These are phyloP conservation scores for Atherinosoma microstoma DNA, from an alignment of 2,797 vertebrate genomes.

Conservation along the genomic window DNA sequence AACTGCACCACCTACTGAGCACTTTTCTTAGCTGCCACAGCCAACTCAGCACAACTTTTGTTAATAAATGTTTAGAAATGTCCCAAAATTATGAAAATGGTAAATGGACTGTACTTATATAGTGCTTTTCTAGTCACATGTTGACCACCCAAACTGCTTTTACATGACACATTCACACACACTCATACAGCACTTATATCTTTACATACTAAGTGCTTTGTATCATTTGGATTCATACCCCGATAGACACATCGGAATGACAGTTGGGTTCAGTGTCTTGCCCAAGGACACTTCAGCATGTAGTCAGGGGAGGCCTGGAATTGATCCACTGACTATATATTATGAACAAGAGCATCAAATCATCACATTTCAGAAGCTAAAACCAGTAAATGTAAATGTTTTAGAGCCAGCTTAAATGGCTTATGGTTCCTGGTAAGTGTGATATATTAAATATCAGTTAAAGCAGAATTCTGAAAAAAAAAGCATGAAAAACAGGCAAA, in stretches of 20 bases:
- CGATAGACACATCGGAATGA: too few species aligned
- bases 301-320: too few species aligned
- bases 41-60: not conserved
- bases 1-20: slow-evolving; percentile 1
- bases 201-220: too few species aligned
- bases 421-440: not conserved
- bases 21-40: not conserved
- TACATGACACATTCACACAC: too few species aligned
- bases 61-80: not conserved
- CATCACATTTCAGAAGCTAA: not conserved
- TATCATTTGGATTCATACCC: too few species aligned
- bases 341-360: not conserved
- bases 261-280: too few species aligned
- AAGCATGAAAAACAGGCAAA: not conserved
- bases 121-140: too few species aligned
- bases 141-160: too few species aligned
- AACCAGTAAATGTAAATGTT: not conserved
- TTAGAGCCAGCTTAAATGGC: not conserved
- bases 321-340: too few species aligned
- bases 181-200: too few species aligned
- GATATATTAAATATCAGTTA: not conserved
- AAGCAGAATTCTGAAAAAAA: not conserved
- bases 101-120: too few species aligned
- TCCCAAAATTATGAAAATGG: not conserved
- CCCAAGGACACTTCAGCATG: not conserved